These are phyloP conservation scores for Octopus bimaculoides DNA, from an alignment of 1,140 invertebrate species.

Conservation along the genomic window DNA sequence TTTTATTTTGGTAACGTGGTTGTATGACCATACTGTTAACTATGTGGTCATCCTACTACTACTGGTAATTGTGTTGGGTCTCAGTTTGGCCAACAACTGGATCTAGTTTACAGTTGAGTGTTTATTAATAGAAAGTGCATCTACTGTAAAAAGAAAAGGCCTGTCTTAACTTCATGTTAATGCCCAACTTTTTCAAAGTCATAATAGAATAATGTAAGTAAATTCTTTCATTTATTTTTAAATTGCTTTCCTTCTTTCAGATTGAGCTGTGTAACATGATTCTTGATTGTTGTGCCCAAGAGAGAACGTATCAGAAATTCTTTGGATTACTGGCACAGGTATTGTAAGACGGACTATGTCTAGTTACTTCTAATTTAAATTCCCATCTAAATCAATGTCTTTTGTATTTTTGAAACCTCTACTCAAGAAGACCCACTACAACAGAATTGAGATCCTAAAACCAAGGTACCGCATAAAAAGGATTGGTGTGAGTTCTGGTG, in stretches of 20 bases:
- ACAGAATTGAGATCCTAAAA: neutral
- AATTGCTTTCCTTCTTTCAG: constrained; percentile 39
- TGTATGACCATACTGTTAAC: too few species aligned
- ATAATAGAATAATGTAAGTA: too few species aligned
- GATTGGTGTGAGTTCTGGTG: neutral
- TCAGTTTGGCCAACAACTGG: too few species aligned
- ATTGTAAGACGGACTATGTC: neutral
- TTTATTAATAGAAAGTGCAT: too few species aligned
- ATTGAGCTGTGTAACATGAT: constrained; percentile 97
- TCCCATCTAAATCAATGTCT: neutral
- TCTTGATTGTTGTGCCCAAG: constrained; percentile 97
- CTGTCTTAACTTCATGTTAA: too few species aligned
- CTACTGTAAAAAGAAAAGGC: too few species aligned
- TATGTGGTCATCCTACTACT: too few species aligned
- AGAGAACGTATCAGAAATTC: constrained; percentile 98
- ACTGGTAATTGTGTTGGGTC: too few species aligned
- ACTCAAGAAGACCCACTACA: neutral
- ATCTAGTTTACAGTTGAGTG: too few species aligned
- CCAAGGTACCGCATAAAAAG: neutral
- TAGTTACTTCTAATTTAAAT: neutral
- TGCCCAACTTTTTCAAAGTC: too few species aligned
- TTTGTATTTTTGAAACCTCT: neutral
- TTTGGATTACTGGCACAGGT: constrained; percentile 90
- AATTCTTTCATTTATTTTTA: too few species aligned
- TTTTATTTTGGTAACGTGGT: too few species aligned